Base-by-base conservation (phyloP, 2,113 vertebrate species). In the Rana temporaria region DNA sequence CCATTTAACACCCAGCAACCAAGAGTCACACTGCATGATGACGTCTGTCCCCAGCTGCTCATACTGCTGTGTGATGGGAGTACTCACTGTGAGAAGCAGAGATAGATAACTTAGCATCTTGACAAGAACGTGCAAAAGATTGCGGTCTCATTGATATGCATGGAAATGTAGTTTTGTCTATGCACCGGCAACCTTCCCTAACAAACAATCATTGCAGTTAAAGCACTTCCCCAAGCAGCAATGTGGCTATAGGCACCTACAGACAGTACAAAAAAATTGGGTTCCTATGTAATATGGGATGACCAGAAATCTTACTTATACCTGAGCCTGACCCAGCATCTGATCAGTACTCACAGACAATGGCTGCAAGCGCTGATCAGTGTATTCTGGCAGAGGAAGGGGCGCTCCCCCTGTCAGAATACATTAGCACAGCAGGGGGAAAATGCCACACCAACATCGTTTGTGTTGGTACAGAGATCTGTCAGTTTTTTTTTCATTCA, bases 21-120 rank as follows among this genome's bases (percentile, higher is more conserved):
- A 12, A 20, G 63, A 67, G 15, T 78, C 3, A 34, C 76, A 78
- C 9, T 67, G 5, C 18, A 78, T 19, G 3, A 34, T 6, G 6
- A 78, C 20, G 30, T 78, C 52, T 17, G 24, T 16, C 56, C 76
- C 76, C 48, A 78, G 42, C 20, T 78, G 63, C 12, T 53, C 76
- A 56, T 67, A n/a, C 48, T 56, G 63, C 15, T 57, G 60, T 22
- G 48, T 53, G 32, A 78, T n/a, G 30, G 63, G 76, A 78, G 42
- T 17, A 4, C 19, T 3, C 56, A 14, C 72, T 75, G 32, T 5
- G 16, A 60, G n/a, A n/a, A 42, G 16, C 1, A 42, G 32, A 42
- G 2, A n/a, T 22, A 38, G 4, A 42, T 11, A 20, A 4, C 4
- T 55, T 53, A 19, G 16, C 11, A 19, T 17, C 22, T 70, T 53